These are phyloP conservation scores for Vicugna pacos DNA, from an alignment of 2,113 vertebrate species.

Conservation along the genomic window DNA sequence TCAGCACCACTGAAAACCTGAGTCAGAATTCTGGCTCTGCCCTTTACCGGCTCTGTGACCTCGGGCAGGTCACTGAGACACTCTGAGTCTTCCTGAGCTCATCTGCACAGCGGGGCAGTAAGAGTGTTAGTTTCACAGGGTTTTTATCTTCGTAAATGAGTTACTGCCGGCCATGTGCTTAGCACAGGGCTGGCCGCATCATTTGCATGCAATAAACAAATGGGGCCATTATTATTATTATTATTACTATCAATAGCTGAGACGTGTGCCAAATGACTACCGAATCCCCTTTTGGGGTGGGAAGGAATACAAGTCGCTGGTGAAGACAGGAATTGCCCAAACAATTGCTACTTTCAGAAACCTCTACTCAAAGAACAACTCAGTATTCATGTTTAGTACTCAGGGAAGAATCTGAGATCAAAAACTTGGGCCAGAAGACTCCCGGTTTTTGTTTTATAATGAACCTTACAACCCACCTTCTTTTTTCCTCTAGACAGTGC, in stretches of 20 bases:
- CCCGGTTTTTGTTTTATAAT: background rate
- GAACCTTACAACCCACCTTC: background rate
- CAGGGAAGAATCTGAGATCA: background rate
- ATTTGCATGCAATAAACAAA: rapidly evolving
- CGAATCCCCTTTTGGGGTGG: background rate
- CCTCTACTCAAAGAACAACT: background rate
- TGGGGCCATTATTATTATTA: rapidly evolving
- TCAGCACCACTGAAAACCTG: background rate
- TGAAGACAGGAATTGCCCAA: background rate
- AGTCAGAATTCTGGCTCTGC: background rate
- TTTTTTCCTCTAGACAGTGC: background rate
- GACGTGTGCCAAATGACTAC: rapidly evolving
- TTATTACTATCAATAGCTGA: background rate
- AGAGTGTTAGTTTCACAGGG: background rate
- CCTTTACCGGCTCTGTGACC: background rate
- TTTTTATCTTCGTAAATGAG: background rate
- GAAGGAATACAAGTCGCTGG: background rate
- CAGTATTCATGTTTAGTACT: background rate
- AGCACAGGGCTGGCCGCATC: background rate
- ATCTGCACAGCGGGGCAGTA: background rate
- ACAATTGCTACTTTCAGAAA: background rate
- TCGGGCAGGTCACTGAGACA: rapidly evolving
- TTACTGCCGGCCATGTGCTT: rapidly evolving
- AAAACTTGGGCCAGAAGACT: background rate
- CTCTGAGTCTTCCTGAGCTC: rapidly evolving